Conservation (phyloP, 2,888 invertebrate species). For the Drosophila quinaria region DNA sequence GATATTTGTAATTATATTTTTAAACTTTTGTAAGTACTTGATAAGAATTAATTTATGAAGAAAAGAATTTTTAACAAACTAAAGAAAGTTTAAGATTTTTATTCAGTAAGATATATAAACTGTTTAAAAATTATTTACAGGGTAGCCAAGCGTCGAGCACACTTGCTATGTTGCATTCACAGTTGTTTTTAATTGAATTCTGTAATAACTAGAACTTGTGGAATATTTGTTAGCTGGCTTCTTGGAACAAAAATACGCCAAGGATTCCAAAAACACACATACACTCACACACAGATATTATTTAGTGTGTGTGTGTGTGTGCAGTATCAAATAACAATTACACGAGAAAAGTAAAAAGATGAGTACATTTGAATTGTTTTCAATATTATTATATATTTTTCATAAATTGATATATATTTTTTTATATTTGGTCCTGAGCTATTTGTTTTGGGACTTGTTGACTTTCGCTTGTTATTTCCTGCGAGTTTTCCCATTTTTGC, state of each 20-base stretch:
- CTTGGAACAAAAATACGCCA: conserved; percentile 37
- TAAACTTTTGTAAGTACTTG: no score
- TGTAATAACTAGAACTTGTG: conserved; percentile 37
- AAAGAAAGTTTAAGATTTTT: neutral
- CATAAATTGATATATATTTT: conserved; percentile 11
- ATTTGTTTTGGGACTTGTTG: conserved; percentile 27
- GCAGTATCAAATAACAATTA: conserved; percentile 53
- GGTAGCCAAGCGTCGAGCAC: neutral
- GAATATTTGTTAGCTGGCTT: conserved; percentile 27
- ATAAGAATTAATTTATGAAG: no score
- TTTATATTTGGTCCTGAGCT: conserved; percentile 18
- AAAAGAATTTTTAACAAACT: no score
- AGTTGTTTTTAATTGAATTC: conserved; percentile 49
- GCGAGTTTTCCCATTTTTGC: conserved; percentile 5
- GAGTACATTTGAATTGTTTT: neutral
- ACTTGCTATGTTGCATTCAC: neutral
- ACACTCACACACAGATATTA: neutral
- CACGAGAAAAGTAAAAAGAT: neutral
- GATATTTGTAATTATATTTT: no score
- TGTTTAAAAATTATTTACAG: neutral
- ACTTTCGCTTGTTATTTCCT: conserved; percentile 21
- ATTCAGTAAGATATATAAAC: neutral
- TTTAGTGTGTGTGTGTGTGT: neutral
- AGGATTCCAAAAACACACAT: conserved; percentile 17
- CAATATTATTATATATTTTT: conserved; percentile 19